These are phyloP conservation scores for Syngnathus typhle DNA, from an alignment of 2,113 vertebrate genomes.

Conservation along the genomic window DNA sequence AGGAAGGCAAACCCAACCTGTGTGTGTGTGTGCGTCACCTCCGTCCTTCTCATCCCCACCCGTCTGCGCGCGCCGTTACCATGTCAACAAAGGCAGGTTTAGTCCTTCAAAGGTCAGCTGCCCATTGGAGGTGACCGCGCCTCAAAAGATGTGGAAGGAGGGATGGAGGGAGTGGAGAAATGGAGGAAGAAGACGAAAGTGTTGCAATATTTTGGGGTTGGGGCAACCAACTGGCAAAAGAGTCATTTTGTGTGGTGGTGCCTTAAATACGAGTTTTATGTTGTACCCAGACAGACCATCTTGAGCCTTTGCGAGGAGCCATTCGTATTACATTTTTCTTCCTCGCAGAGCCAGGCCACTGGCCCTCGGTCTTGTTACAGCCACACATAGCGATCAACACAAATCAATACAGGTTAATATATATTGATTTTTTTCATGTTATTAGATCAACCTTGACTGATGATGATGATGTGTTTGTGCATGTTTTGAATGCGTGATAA, in stretches of 20 bases:
- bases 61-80: conserved; percentile 51
- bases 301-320: no score
- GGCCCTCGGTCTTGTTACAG: background rate
- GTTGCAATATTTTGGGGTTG: background rate
- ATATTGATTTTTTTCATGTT: background rate
- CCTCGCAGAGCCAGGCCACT: background rate
- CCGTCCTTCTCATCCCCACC: conserved; percentile 30
- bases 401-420: background rate
- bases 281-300: no score
- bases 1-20: conserved; percentile 13
- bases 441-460: no score
- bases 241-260: no score
- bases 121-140: conserved; percentile 43
- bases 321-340: background rate
- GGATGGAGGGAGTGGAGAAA: conserved; percentile 34
- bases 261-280: no score
- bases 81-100: conserved; percentile 71
- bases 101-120: conserved; percentile 69
- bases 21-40: conserved; percentile 20
- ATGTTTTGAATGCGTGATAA: background rate
- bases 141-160: conserved; percentile 21
- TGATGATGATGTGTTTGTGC: no score
- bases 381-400: background rate
- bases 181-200: background rate
- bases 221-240: background rate